Percentiles rank a stretch among this genome's conserved stretches.
Conservation (phyloP, 2,888 invertebrate species). For the Spatulosminthurus flaviceps region DNA sequence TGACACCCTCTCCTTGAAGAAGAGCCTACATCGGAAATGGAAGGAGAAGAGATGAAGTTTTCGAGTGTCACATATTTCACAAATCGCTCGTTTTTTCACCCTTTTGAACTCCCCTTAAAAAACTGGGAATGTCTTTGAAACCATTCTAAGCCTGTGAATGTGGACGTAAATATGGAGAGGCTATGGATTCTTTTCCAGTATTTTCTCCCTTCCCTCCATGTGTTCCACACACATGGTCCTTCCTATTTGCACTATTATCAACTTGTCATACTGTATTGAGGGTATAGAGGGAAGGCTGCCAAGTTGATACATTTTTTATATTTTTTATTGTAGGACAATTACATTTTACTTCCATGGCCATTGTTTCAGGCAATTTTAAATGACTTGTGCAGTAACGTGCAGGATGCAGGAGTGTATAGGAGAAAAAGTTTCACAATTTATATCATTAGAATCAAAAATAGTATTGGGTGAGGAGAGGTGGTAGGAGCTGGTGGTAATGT, state of each 20-base stretch:
- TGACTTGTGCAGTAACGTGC: too few relatives aligned
- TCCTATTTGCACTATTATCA: neutral
- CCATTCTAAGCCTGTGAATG: too few relatives aligned
- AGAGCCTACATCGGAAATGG: conserved; percentile 47
- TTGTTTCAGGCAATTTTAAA: too few relatives aligned
- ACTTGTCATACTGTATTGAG: neutral
- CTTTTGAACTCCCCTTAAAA: conserved; percentile 34
- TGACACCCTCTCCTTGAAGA: conserved; percentile 42
- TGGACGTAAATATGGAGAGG: too few relatives aligned
- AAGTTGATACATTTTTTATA: neutral
- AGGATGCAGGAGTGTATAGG: too few relatives aligned
- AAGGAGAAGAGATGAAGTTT: conserved; percentile 42
- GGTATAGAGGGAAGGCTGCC: neutral
- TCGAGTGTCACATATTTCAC: conserved; percentile 51
- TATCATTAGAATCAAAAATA: too few relatives aligned
- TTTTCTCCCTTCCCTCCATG: conserved; percentile 35
- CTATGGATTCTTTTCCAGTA: too few relatives aligned
- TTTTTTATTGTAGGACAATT: too few relatives aligned
- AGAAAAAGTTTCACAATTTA: too few relatives aligned
- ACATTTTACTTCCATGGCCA: neutral
- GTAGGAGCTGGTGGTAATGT: too few relatives aligned
- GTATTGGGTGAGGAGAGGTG: too few relatives aligned
- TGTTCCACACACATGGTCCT: conserved; percentile 40
- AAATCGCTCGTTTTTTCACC: conserved; percentile 47
- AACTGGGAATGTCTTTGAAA: conserved; percentile 32